Conservation (phyloP, 2,888 invertebrate genomes). For the Azorinus chamasolen region DNA sequence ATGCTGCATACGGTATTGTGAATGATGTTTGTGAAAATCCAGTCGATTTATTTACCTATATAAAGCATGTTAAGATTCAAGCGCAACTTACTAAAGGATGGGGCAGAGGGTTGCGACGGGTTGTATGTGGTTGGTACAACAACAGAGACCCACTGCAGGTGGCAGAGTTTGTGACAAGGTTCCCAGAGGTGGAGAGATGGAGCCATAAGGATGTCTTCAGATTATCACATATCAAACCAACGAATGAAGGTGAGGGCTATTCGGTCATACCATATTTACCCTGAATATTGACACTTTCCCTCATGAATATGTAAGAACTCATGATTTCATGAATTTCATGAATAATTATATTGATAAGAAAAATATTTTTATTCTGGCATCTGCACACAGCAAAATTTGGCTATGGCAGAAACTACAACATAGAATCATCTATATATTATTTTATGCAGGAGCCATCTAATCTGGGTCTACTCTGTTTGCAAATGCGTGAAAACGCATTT, state of each 20-base stretch:
- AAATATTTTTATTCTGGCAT: too few species aligned
- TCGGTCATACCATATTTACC: too few species aligned
- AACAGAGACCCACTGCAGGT: constrained; percentile 89
- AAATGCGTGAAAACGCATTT: too few species aligned
- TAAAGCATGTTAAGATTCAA: constrained; percentile 88
- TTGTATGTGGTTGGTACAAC: constrained; percentile 90
- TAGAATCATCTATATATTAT: too few species aligned
- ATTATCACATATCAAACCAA: constrained; percentile 78
- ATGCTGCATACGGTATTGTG: constrained; percentile 88
- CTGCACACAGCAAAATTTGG: too few species aligned
- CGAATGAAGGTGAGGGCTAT: constrained; percentile 79
- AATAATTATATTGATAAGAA: too few species aligned
- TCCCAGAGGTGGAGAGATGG: constrained; percentile 79
- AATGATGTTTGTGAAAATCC: constrained; percentile 89
- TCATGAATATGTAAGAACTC: too few species aligned
- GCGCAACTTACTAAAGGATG: constrained; percentile 86
- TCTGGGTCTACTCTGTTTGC: too few species aligned
- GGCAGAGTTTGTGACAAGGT: constrained; percentile 89
- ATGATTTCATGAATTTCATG: too few species aligned
- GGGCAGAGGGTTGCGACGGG: constrained; percentile 90
- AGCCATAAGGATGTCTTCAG: constrained; percentile 90
- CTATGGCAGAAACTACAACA: too few species aligned
- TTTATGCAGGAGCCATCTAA: too few species aligned
- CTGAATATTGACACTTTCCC: too few species aligned
- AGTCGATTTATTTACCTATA: constrained; percentile 90